Conservation (phyloP, 2,888 invertebrate species). For the Dyspetes luteomarginatus region DNA sequence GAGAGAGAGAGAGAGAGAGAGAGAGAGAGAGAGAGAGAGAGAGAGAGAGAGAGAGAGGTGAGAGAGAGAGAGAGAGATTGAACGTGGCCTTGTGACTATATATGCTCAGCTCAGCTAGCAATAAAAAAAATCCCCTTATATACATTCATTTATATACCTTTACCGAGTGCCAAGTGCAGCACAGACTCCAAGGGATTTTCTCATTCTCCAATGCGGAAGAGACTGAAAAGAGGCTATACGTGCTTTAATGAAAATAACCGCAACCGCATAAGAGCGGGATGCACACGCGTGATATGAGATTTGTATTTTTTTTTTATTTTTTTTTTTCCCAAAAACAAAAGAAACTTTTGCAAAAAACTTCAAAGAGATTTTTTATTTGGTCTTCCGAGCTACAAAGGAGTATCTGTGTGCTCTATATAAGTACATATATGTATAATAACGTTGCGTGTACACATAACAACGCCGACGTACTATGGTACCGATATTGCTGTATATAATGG, state of each 20-base stretch:
- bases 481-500: neutral
- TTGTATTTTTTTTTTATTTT: slow-evolving; percentile 22
- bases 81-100: no score
- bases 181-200: slow-evolving; percentile 18
- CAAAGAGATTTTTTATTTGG: slow-evolving; percentile 47
- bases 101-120: slow-evolving; percentile 5
- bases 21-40: no score
- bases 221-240: slow-evolving; percentile 31
- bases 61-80: neutral
- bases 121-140: no score
- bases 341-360: slow-evolving; percentile 26
- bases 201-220: slow-evolving; percentile 20
- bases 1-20: slow-evolving; percentile 13
- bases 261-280: slow-evolving; percentile 17
- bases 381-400: slow-evolving; percentile 12
- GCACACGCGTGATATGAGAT: slow-evolving; percentile 15
- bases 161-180: slow-evolving; percentile 6
- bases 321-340: slow-evolving; percentile 11
- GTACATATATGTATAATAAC: neutral
- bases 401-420: neutral
- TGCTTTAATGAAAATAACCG: slow-evolving; percentile 58
- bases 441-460: slow-evolving; percentile 6
- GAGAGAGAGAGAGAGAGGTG: slow-evolving; percentile 12
- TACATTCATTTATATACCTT: no score
- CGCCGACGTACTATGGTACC: neutral